Evolutionary conservation across 2,888 invertebrate species (phyloP).

Genomic region (Caenorhabditis sp.): DNA sequence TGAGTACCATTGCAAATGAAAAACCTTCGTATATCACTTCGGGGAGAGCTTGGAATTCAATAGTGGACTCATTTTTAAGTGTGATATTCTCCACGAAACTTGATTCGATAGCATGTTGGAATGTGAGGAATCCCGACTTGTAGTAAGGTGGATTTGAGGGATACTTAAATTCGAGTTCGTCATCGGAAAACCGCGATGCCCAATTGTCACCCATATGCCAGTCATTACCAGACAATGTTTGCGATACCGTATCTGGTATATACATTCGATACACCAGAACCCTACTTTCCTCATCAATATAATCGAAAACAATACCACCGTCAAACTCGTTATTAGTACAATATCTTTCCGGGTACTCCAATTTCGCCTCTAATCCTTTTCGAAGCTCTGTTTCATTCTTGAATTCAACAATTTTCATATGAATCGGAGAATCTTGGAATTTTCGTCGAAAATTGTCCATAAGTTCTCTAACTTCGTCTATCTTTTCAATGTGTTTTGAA

Average conservation of each 20-base stretch:
- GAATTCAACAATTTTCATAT: too few species aligned
- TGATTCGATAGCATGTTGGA: constrained; percentile 60
- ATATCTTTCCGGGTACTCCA: constrained; percentile 7
- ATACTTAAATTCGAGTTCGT: neutral
- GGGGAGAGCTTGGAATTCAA: constrained; percentile 35
- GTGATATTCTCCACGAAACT: constrained; percentile 39
- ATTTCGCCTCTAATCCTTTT: constrained; percentile 20
- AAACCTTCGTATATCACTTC: constrained; percentile 30
- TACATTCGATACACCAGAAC: constrained; percentile 24
- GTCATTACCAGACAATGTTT: constrained; percentile 17
- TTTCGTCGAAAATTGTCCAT: too few species aligned
- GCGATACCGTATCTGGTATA: constrained; percentile 11
- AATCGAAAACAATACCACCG: constrained; percentile 40
- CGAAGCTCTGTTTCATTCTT: constrained; percentile 14
- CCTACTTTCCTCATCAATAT: constrained; percentile 9
- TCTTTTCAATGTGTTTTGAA: too few species aligned
- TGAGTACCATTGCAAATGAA: constrained; percentile 30
- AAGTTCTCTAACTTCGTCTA: too few species aligned
- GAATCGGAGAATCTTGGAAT: too few species aligned
- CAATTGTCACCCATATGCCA: too few species aligned
- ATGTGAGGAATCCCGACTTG: constrained; percentile 53
- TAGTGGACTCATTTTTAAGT: neutral
- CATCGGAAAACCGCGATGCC: constrained; percentile 17
- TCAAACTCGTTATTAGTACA: constrained; percentile 24
- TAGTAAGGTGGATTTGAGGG: constrained; percentile 60